A percentile compares a stretch with the other conserved stretches of the same genome.
phyloP scores from a whole-genome alignment of 2,888 invertebrate genomes.

The Agrotis exclamationis region DNA sequence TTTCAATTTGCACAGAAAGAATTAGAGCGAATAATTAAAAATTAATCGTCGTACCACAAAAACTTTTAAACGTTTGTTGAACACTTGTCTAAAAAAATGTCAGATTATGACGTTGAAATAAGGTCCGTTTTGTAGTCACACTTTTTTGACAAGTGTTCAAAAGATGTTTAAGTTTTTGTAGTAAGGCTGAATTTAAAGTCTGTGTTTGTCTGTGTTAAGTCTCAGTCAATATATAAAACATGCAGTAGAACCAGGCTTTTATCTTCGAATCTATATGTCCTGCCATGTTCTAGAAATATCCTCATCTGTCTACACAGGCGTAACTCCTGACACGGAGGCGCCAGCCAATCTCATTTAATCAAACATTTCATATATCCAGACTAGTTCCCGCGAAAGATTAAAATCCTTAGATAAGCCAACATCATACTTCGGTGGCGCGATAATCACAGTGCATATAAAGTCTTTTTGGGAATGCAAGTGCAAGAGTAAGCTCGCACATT shows the following conservation, averaged over 20 bases:
- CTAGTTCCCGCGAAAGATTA: constrained; percentile 19
- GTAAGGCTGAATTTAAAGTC: no score
- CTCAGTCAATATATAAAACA: not conserved
- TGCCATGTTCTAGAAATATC: constrained; percentile 6
- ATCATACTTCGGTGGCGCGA: not conserved
- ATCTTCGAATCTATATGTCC: constrained; percentile 10
- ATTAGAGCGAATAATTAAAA: not conserved
- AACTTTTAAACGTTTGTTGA: no score
- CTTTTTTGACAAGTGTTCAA: no score
- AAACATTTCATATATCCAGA: constrained; percentile 20
- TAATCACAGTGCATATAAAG: not conserved
- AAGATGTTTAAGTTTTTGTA: no score
- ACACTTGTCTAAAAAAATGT: no score
- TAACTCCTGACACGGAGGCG: not conserved
- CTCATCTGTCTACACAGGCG: not conserved
- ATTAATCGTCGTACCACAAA: no score
- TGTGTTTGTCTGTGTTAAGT: no score
- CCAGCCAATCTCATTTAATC: constrained; percentile 18
- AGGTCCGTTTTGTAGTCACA: no score
- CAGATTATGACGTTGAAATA: no score
- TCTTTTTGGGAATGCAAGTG: no score
- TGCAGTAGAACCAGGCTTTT: not conserved
- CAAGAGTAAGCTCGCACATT: not conserved
- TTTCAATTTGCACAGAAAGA: no score
- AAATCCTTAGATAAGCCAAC: not conserved